Percentiles rank a stretch among this genome's conserved stretches.
phyloP scores from a whole-genome alignment of 2,888 invertebrate genomes.

The Polylopha cassiicola region DNA sequence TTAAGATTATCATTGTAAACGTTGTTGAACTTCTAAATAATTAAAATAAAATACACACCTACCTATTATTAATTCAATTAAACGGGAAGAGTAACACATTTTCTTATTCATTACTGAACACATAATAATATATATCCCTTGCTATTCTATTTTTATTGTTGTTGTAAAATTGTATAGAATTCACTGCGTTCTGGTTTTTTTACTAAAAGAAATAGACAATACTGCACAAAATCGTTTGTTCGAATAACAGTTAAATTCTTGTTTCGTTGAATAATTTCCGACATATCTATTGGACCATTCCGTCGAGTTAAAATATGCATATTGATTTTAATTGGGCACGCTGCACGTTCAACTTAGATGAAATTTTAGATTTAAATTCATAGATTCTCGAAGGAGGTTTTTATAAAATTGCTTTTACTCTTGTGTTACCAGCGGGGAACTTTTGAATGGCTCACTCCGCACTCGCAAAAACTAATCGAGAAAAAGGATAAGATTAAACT shows the following conservation, averaged over 20 bases:
- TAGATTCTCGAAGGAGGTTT: conserved; percentile 23
- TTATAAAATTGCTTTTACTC: conserved; percentile 3
- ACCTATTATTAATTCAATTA: no score
- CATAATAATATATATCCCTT: no score
- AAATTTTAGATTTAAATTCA: conserved; percentile 28
- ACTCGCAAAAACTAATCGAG: background rate
- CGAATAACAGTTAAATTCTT: conserved; percentile 2
- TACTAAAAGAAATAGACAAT: no score
- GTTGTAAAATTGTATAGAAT: no score
- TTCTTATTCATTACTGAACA: no score
- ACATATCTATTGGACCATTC: background rate
- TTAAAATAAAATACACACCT: no score
- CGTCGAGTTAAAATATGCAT: conserved; percentile 25
- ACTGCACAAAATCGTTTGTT: background rate
- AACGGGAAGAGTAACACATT: no score
- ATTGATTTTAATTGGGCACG: conserved; percentile 27
- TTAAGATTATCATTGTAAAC: no score
- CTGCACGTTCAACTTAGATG: conserved; percentile 25
- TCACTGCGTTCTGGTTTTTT: no score
- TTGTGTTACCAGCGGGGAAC: background rate
- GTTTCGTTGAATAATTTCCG: conserved; percentile 1
- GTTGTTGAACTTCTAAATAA: no score
- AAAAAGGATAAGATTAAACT: background rate
- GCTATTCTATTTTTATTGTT: no score
- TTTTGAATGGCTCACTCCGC: background rate